These are phyloP conservation scores for Ctenopoma multispine DNA, from an alignment of 2,797 vertebrate genomes.

Conservation along the genomic window DNA sequence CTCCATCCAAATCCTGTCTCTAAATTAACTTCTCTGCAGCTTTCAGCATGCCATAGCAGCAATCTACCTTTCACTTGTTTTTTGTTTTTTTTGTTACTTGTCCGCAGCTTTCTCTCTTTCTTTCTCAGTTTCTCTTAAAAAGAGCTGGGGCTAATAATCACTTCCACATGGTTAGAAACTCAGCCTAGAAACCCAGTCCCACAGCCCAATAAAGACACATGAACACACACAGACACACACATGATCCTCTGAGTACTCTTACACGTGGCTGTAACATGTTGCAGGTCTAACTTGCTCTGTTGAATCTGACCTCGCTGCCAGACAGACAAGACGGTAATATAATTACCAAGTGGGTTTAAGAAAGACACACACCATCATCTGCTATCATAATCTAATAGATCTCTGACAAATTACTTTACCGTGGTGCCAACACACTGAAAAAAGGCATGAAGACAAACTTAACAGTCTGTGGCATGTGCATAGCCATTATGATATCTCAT, in stretches of 20 bases:
- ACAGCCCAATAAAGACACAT: slow-evolving; percentile 47
- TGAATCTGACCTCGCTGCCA: slow-evolving; percentile 50
- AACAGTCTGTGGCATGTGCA: slow-evolving; percentile 14
- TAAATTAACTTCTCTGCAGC: slow-evolving; percentile 49
- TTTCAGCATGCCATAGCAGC: slow-evolving; percentile 44
- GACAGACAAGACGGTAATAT: slow-evolving; percentile 68
- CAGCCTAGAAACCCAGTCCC: slow-evolving; percentile 67
- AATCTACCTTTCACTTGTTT: slow-evolving; percentile 53
- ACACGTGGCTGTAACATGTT: slow-evolving; percentile 39
- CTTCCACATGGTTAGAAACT: slow-evolving; percentile 78
- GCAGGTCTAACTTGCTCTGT: slow-evolving; percentile 27
- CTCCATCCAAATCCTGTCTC: slow-evolving; percentile 32
- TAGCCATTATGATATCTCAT: slow-evolving; percentile 5
- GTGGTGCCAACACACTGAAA: slow-evolving; percentile 35
- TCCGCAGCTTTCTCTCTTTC: slow-evolving; percentile 27
- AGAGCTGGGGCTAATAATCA: slow-evolving; percentile 76
- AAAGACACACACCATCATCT: slow-evolving; percentile 66
- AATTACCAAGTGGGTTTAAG: slow-evolving; percentile 72
- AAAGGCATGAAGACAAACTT: slow-evolving; percentile 39
- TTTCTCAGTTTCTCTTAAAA: slow-evolving; percentile 70
- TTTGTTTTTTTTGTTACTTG: slow-evolving; percentile 17
- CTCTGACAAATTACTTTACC: slow-evolving; percentile 58
- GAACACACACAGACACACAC: slow-evolving; percentile 32
- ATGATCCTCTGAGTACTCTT: slow-evolving; percentile 9
- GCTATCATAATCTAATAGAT: slow-evolving; percentile 72